Evolutionary conservation across 2,797 vertebrate genomes (phyloP).

Genomic region (Phoeniculus purpureus): DNA sequence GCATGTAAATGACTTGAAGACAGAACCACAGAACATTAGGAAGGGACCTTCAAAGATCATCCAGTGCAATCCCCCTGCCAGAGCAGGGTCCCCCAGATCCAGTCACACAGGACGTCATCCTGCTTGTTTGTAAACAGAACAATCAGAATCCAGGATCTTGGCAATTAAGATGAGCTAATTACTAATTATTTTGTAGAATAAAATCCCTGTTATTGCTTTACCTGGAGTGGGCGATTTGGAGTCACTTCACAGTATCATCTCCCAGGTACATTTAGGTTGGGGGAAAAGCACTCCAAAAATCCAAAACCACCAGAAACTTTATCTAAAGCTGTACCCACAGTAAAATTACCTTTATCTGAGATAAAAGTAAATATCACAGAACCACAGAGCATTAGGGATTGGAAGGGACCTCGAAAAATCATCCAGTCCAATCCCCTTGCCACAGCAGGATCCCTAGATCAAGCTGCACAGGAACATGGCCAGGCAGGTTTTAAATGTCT

Average conservation of each 20-base stretch:
- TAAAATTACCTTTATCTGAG: not conserved
- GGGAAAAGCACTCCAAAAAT: no score
- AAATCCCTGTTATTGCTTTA: not conserved
- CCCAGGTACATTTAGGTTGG: not conserved
- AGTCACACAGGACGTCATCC: no score
- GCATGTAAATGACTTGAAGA: not conserved
- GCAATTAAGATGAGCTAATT: not conserved
- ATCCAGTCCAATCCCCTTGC: no score
- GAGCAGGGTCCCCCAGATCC: no score
- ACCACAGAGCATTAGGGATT: no score
- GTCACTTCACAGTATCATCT: not conserved
- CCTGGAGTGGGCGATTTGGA: not conserved
- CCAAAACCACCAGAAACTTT: not conserved
- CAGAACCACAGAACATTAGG: no score
- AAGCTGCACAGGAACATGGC: no score
- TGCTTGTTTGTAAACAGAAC: not conserved
- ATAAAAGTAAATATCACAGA: not conserved
- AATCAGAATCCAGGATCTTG: not conserved
- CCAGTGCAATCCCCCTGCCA: no score
- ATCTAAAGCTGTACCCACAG: not conserved
- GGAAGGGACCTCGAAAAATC: no score
- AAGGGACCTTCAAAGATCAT: no score
- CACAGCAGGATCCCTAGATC: no score
- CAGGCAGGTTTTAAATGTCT: no score
- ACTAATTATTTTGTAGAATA: not conserved